Evolutionary conservation across 2,797 vertebrate species (phyloP).

Genomic region (Enteromius argenteus): DNA sequence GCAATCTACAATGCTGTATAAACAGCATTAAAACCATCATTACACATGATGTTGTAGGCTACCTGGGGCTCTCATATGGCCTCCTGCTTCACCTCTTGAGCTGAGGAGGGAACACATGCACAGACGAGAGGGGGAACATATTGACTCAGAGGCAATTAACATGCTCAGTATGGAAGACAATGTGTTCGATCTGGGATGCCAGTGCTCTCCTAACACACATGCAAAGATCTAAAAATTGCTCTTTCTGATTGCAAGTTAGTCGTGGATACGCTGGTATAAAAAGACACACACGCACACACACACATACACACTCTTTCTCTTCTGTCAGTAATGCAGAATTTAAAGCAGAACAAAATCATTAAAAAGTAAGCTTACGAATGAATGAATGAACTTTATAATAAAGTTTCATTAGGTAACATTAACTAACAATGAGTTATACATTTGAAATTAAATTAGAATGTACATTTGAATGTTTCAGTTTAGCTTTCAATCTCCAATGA

Average conservation of each 20-base stretch:
- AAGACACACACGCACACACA: neutral
- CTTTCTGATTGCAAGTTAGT: neutral
- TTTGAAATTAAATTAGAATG: neutral
- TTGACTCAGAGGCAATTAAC: slow-evolving; percentile 56
- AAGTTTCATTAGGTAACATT: neutral
- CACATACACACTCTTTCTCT: neutral
- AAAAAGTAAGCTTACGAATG: neutral
- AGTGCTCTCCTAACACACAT: neutral
- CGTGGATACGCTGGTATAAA: neutral
- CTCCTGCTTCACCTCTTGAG: slow-evolving; percentile 12
- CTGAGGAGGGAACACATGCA: slow-evolving; percentile 35
- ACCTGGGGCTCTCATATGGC: slow-evolving; percentile 21
- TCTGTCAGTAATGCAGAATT: neutral
- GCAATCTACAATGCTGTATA: neutral
- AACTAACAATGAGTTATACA: neutral
- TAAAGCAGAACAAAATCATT: neutral
- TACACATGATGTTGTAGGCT: neutral
- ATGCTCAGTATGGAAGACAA: slow-evolving; percentile 46
- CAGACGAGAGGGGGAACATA: slow-evolving; percentile 37
- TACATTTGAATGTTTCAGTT: neutral
- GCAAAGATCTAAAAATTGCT: neutral
- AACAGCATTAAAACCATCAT: slow-evolving; percentile 15
- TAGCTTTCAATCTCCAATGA: neutral
- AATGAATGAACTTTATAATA: neutral
- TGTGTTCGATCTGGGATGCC: slow-evolving; percentile 56